Base-by-base conservation (phyloP, 2,797 vertebrate genomes). In the Syndactyla subalaris region DNA sequence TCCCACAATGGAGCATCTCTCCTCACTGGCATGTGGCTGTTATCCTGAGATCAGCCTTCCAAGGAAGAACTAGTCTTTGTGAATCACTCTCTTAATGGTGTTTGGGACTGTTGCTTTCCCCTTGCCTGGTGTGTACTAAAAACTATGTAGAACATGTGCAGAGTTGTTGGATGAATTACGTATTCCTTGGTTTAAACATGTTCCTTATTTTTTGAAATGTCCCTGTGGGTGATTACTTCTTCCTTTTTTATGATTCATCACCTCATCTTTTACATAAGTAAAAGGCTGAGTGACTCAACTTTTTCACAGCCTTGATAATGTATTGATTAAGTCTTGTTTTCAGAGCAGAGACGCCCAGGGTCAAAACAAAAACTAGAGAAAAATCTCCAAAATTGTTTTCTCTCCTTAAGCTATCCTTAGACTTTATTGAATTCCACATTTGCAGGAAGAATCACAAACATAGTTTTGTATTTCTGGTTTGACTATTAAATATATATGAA, bases 241-340 rank as follows among this genome's bases (percentile, higher is more conserved):
- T 20, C 32, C 6, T 65, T 88, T 89, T 34, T 38, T 46, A 3
- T 93, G 85, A 92, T 46, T 95, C 94, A 96, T 81, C 70, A 16
- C 29, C 68, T 85, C 49, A 75, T 57, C 66, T 89, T 61, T 46
- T 91, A 61, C 1, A 0, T 74, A 72, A 73, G 34, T 80, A 62
- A 93, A 83, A 93, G 20, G 48, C 9, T 3, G 23, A 22, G 67
- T 94, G 89, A 88, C 20, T 78, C 63, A 92, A 57, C 34, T 10
- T 91, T 87, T 71, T 38, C 48, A 85, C 38, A 89, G 24, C 24
- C 63, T 7, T 83, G 49, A 54, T 49, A 77, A 81, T 78, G 16
- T 21, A 45, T 75, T 83, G 32, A 85, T 96, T 88, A 95, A 91
- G 14, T 17, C 27, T 84, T 88, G 8, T 45, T 95, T 88, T 75